Conservation (phyloP, 1,140 invertebrate genomes). For the Drosophila bipectinata region DNA sequence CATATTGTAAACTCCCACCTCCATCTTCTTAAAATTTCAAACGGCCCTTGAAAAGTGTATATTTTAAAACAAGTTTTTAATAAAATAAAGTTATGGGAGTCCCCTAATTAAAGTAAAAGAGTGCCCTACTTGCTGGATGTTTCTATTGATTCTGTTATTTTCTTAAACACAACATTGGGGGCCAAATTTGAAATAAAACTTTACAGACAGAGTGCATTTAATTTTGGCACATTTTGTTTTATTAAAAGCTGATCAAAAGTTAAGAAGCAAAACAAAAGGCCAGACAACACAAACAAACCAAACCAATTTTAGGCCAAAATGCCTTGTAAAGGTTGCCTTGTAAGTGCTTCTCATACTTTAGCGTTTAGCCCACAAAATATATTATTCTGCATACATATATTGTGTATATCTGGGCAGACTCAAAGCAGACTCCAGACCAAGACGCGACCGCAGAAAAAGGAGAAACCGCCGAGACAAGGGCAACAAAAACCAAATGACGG, state of each 20-base stretch:
- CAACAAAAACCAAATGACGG: constrained; percentile 17
- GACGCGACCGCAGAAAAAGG: constrained; percentile 51
- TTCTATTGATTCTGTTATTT: constrained; percentile 31
- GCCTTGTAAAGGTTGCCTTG: constrained; percentile 51
- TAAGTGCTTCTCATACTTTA: constrained; percentile 40
- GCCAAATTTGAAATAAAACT: constrained; percentile 51
- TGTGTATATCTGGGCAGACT: constrained; percentile 8
- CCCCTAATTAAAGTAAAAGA: neutral
- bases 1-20: neutral
- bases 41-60: too few species aligned
- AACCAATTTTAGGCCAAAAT: constrained; percentile 27
- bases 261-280: constrained; percentile 60
- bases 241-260: constrained; percentile 75
- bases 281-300: constrained; percentile 43
- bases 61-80: too few species aligned
- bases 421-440: constrained; percentile 31
- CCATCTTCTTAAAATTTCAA: too few species aligned
- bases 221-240: constrained; percentile 46
- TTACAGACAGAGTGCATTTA: constrained; percentile 68
- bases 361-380: constrained; percentile 22
- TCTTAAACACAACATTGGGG: constrained; percentile 24
- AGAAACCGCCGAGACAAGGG: constrained; percentile 9
- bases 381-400: constrained; percentile 32
- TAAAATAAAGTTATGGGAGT: neutral
- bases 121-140: neutral